Percentiles rank a stretch among this genome's conserved stretches.
phyloP scores from a whole-genome alignment of 92 coral and sea anemone species.

The Zoanthus sociatus region DNA sequence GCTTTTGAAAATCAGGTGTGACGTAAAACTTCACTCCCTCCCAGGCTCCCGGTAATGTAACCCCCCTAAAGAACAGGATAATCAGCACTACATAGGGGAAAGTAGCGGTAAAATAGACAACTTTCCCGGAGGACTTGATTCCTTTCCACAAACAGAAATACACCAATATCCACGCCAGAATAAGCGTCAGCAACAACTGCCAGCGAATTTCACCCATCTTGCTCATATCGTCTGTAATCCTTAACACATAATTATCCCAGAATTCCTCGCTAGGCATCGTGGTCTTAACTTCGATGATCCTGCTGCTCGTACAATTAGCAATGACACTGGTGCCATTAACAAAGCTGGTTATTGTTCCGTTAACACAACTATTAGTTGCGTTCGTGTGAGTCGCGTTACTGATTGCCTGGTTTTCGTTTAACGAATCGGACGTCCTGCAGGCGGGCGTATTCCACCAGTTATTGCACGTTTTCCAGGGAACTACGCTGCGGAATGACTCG shows the following conservation, averaged over 20 bases:
- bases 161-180: conserved; percentile 95
- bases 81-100: conserved; percentile 95
- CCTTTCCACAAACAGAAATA: conserved; percentile 99
- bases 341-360: conserved; percentile 58
- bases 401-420: background rate
- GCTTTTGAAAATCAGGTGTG: conserved; percentile 91
- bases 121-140: conserved; percentile 98
- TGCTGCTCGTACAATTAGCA: conserved; percentile 50
- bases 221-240: conserved; percentile 75
- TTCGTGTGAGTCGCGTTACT: conserved; percentile 16
- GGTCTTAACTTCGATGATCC: conserved; percentile 37
- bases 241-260: conserved; percentile 92
- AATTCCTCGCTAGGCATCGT: conserved; percentile 95
- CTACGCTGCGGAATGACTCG: conserved; percentile 89
- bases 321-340: conserved; percentile 57
- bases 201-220: conserved; percentile 85
- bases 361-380: conserved; percentile 56
- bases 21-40: conserved; percentile 91
- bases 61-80: conserved; percentile 88
- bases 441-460: conserved; percentile 93
- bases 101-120: conserved; percentile 99
- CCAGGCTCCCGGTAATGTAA: conserved; percentile 93
- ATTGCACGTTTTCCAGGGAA: conserved; percentile 92
- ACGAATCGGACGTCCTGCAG: conserved; percentile 66
- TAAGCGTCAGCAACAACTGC: conserved; percentile 84